Percentiles rank a stretch among this genome's conserved stretches.
Conservation (phyloP, 2,888 invertebrate genomes). For the Drosophila multiciliata region DNA sequence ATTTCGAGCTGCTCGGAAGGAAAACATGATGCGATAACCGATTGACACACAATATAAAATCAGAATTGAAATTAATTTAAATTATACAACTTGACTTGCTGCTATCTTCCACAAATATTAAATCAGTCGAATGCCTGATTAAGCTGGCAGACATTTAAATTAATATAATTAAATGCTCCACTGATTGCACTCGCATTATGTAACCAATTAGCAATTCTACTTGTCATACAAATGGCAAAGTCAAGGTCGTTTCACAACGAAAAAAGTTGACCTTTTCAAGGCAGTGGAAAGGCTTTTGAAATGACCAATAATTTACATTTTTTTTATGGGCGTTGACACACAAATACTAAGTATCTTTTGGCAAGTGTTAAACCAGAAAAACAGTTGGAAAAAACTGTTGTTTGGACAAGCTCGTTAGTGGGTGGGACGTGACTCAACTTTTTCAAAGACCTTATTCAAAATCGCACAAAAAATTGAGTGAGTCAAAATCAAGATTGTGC, state of each 20-base stretch:
- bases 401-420: not conserved
- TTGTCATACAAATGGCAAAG: not conserved
- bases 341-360: not conserved
- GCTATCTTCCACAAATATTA: not conserved
- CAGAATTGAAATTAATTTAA: not conserved
- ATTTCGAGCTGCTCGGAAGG: not conserved
- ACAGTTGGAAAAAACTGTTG: not conserved
- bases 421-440: not conserved
- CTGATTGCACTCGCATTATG: slow-evolving; percentile 1
- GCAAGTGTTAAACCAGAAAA: not conserved
- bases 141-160: slow-evolving; percentile 16
- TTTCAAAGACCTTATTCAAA: not conserved
- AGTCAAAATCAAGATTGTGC: not conserved
- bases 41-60: not conserved
- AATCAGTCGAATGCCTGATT: not conserved
- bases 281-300: not conserved
- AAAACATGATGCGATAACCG: not conserved
- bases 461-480: not conserved
- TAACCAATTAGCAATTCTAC: slow-evolving; percentile 20
- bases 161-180: slow-evolving; percentile 8
- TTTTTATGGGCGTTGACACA: not conserved
- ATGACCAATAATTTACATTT: not conserved
- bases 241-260: not conserved
- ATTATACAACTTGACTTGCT: not conserved
- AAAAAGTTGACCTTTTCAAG: not conserved